Percentiles rank a stretch among this genome's conserved stretches.
Conservation (phyloP, 2,113 vertebrate species). For the Tichodroma muraria region DNA sequence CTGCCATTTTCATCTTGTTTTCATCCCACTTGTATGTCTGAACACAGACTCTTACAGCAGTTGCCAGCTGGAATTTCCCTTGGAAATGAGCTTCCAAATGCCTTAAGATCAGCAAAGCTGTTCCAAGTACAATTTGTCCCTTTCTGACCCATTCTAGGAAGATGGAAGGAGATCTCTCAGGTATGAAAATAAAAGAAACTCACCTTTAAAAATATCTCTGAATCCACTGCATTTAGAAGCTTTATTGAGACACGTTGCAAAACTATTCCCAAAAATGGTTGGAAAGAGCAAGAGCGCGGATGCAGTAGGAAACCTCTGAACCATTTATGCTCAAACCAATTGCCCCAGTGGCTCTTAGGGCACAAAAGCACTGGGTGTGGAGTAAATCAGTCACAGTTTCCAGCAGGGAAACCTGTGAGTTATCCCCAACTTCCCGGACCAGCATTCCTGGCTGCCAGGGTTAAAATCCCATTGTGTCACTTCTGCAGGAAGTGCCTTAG, state of each 20-base stretch:
- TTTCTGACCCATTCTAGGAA: not conserved
- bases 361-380: not conserved
- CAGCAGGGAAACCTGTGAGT: not conserved
- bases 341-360: not conserved
- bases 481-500: not conserved
- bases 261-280: not conserved
- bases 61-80: not conserved
- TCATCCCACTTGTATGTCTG: not conserved
- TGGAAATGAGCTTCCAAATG: not conserved
- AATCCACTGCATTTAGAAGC: not conserved
- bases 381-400: not conserved
- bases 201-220: not conserved
- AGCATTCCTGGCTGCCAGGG: not conserved
- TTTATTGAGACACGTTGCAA: not conserved
- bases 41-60: not conserved
- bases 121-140: not conserved
- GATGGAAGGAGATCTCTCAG: not conserved
- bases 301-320: not conserved
- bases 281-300: not conserved
- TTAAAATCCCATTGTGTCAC: not conserved
- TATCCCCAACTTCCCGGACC: not conserved
- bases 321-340: not conserved
- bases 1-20: not conserved
- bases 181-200: not conserved
- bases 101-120: not conserved